Conservation (phyloP, 2,888 invertebrate genomes). For the Phyllotreta striolata region DNA sequence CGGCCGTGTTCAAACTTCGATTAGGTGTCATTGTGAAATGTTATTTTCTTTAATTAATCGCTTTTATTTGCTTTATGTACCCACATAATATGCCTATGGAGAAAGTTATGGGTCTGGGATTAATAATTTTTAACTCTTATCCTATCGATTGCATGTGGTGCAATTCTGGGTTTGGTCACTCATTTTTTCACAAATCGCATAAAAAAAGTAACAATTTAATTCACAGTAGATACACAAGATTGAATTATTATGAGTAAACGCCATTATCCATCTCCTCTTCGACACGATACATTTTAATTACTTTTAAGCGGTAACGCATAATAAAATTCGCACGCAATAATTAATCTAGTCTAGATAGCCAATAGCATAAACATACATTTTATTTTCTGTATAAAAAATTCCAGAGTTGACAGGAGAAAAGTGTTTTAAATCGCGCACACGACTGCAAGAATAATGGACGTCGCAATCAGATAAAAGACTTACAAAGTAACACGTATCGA, state of each 20-base stretch:
- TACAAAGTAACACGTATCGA: conserved; percentile 4
- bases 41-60: conserved; percentile 25
- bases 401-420: conserved; percentile 3
- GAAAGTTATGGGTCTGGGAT: conserved; percentile 13
- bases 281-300: no score
- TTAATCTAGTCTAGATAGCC: conserved; percentile 5
- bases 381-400: not conserved
- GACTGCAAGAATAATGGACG: not conserved
- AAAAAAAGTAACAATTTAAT: not conserved
- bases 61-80: conserved; percentile 10
- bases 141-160: conserved; percentile 7
- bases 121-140: conserved; percentile 14
- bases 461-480: conserved; percentile 1
- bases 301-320: no score
- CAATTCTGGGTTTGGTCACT: conserved; percentile 16
- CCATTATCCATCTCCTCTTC: no score
- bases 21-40: conserved; percentile 27
- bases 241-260: no score
- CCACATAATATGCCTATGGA: not conserved
- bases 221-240: no score
- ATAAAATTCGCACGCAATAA: not conserved
- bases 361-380: not conserved
- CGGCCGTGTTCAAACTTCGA: conserved; percentile 20
- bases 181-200: conserved; percentile 5
- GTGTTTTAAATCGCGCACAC: conserved; percentile 2